A percentile compares a stretch with the other conserved stretches of the same genome.
These are phyloP conservation scores for Triplophysa rosa DNA, from an alignment of 2,113 vertebrate species.

Conservation along the genomic window DNA sequence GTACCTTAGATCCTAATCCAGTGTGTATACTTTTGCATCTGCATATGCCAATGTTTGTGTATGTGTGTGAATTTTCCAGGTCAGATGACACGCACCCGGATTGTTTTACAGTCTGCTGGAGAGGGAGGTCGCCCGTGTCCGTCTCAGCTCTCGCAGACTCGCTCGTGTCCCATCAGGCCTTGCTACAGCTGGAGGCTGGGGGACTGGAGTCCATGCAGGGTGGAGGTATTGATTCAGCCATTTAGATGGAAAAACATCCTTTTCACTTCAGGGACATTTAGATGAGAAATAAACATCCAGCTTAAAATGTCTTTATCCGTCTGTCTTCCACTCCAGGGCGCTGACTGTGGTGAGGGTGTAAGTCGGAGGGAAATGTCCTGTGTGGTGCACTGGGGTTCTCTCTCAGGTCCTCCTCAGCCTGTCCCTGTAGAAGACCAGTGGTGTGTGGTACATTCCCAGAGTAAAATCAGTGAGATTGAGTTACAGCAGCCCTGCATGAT, in stretches of 20 bases:
- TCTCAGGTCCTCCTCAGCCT: slow-evolving; percentile 60
- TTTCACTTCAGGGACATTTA: background rate
- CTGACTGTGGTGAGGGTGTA: slow-evolving; percentile 89
- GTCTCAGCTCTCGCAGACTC: slow-evolving; percentile 81
- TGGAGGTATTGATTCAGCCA: slow-evolving; percentile 78
- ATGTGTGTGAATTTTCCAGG: slow-evolving; percentile 68
- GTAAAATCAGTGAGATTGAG: slow-evolving; percentile 63
- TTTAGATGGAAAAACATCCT: background rate
- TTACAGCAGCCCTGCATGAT: slow-evolving; percentile 84
- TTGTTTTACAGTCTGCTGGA: slow-evolving; percentile 78
- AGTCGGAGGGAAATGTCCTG: slow-evolving; percentile 83
- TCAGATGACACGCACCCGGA: slow-evolving; percentile 79
- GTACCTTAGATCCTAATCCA: background rate
- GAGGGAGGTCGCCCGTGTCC: slow-evolving; percentile 89
- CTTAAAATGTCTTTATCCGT: background rate
- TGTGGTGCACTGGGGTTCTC: slow-evolving; percentile 77
- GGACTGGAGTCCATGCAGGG: slow-evolving; percentile 83
- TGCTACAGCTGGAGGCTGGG: slow-evolving; percentile 89
- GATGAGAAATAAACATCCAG: background rate
- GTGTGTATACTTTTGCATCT: slow-evolving; percentile 9
- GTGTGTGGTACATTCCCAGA: slow-evolving; percentile 75
- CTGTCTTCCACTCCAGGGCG: slow-evolving; percentile 73
- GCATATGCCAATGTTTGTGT: slow-evolving; percentile 7
- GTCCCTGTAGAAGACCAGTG: slow-evolving; percentile 67
- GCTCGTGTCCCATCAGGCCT: slow-evolving; percentile 84